phyloP scores from a whole-genome alignment of 1,140 invertebrate species.

The Listronotus bonariensis region DNA sequence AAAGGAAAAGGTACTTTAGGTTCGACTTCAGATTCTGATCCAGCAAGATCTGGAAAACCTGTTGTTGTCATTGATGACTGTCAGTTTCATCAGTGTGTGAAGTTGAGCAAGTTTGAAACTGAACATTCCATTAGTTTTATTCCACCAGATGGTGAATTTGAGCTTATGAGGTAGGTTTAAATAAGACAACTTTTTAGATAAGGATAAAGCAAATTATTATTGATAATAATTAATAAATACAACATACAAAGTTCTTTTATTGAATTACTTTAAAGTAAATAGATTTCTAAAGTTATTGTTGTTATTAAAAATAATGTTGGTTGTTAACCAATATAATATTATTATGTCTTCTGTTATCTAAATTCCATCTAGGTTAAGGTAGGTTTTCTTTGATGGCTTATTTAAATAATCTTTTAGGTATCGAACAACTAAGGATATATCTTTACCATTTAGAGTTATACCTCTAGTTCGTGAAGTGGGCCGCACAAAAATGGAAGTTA shows the following conservation, averaged over 20 bases:
- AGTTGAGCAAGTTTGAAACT: slow-evolving; percentile 99
- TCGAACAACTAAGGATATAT: slow-evolving; percentile 99
- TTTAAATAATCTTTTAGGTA: slow-evolving; percentile 67
- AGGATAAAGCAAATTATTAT: too few relatives aligned
- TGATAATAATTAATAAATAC: too few relatives aligned
- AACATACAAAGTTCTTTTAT: too few relatives aligned
- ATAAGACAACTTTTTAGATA: slow-evolving; percentile 1
- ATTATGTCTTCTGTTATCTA: too few relatives aligned
- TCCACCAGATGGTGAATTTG: slow-evolving; percentile 99
- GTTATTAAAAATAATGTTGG: too few relatives aligned
- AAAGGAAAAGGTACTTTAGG: slow-evolving; percentile 80
- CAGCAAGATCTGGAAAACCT: slow-evolving; percentile 86
- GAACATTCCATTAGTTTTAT: slow-evolving; percentile 99
- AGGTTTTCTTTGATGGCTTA: too few relatives aligned
- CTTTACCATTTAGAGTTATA: slow-evolving; percentile 98
- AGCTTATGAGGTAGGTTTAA: slow-evolving; percentile 99
- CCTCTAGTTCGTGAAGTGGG: slow-evolving; percentile 97
- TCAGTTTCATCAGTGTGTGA: slow-evolving; percentile 99
- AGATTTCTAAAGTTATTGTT: too few relatives aligned
- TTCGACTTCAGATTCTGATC: slow-evolving; percentile 79
- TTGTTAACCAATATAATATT: too few relatives aligned
- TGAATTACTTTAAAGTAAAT: too few relatives aligned
- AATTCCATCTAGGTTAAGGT: too few relatives aligned
- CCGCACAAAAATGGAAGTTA: slow-evolving; percentile 99
- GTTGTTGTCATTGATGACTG: slow-evolving; percentile 99